Evolutionary conservation across 2,888 invertebrate species (phyloP).

Genomic region (Spodoptera exigua): DNA sequence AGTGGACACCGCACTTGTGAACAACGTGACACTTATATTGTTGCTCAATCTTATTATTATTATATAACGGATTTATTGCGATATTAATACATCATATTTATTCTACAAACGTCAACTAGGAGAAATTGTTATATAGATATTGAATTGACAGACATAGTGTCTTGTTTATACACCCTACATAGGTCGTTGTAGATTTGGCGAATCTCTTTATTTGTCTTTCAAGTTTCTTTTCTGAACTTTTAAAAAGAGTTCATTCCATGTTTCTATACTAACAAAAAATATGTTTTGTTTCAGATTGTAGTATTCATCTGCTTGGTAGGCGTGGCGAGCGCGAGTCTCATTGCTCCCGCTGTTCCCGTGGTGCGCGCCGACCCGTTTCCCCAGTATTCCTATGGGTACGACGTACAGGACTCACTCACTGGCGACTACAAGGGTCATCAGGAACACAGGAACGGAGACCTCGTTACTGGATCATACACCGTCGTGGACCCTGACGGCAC

Average conservation of each 20-base stretch:
- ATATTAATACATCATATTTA: slow-evolving; percentile 35
- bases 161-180: too few species aligned
- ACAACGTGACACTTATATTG: slow-evolving; percentile 49
- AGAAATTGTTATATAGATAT: slow-evolving; percentile 8
- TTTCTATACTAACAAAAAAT: neutral
- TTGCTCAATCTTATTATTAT: slow-evolving; percentile 50
- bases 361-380: slow-evolving; percentile 83
- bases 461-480: slow-evolving; percentile 88
- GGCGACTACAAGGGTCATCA: slow-evolving; percentile 90
- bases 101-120: slow-evolving; percentile 11
- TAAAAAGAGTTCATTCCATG: neutral
- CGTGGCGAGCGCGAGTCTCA: slow-evolving; percentile 76
- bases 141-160: too few species aligned
- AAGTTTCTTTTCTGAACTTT: too few species aligned
- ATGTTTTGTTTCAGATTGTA: slow-evolving; percentile 76
- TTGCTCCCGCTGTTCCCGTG: slow-evolving; percentile 74
- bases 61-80: slow-evolving; percentile 41
- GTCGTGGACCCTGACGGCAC: slow-evolving; percentile 89
- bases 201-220: too few species aligned
- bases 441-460: slow-evolving; percentile 88
- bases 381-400: slow-evolving; percentile 89
- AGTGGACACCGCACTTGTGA: slow-evolving; percentile 36
- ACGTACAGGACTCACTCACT: slow-evolving; percentile 89
- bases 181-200: too few species aligned
- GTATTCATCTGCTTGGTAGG: slow-evolving; percentile 83